A percentile compares a stretch with the other conserved stretches of the same genome.
These are phyloP conservation scores for Meleagris gallopavo DNA, from an alignment of 2,113 vertebrate species.

Conservation along the genomic window DNA sequence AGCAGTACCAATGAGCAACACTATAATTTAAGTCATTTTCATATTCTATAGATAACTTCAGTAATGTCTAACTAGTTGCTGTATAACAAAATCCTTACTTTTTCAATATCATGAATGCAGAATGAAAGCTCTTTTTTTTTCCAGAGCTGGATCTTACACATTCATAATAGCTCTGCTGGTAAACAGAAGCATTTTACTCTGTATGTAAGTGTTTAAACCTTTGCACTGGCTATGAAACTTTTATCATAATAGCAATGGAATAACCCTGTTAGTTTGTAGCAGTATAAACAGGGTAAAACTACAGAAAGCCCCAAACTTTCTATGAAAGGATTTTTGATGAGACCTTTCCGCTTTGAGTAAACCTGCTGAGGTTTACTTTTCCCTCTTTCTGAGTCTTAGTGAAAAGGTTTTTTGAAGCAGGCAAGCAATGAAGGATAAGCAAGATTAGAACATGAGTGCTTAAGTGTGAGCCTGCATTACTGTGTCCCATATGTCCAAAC, in stretches of 20 bases:
- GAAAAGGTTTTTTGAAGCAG: background rate
- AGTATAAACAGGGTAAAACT: background rate
- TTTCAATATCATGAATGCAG: background rate
- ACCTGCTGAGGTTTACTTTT: background rate
- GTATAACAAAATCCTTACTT: background rate
- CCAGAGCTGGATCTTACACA: background rate
- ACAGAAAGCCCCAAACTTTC: background rate
- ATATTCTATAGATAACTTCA: background rate
- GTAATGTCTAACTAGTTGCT: accelerated
- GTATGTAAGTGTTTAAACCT: background rate
- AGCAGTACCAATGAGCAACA: accelerated
- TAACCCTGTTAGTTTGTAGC: background rate
- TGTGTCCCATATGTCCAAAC: accelerated
- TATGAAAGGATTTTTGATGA: background rate
- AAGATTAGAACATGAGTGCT: background rate
- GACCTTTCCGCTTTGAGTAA: background rate
- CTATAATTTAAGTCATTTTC: background rate
- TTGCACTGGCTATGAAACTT: background rate
- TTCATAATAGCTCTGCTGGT: background rate
- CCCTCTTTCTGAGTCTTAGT: background rate
- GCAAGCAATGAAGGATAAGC: background rate
- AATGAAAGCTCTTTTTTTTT: background rate
- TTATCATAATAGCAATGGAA: background rate
- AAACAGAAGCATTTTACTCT: background rate
- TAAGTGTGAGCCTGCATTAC: background rate